These are phyloP conservation scores for Tribolium freemani DNA, from an alignment of 2,888 invertebrate genomes.

Conservation along the genomic window DNA sequence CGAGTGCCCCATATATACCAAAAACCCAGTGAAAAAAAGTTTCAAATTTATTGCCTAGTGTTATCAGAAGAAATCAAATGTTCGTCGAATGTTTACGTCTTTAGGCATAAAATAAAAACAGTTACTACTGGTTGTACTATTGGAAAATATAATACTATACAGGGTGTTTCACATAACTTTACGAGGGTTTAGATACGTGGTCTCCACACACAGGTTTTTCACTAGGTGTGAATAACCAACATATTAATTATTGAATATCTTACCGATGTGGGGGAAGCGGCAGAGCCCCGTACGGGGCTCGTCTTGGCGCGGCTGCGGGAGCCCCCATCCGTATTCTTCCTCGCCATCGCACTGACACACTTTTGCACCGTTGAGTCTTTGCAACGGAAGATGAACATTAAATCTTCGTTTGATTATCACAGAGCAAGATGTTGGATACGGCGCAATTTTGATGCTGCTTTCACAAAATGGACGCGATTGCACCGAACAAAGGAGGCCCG, in stretches of 20 bases:
- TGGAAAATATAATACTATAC: no score
- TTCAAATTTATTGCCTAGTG: no score
- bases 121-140: no score
- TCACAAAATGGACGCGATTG: constrained; percentile 66
- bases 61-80: no score
- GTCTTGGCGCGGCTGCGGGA: constrained; percentile 38
- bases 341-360: constrained; percentile 52
- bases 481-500: constrained; percentile 61
- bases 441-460: constrained; percentile 58
- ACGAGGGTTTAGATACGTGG: constrained; percentile 37
- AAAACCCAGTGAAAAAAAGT: no score
- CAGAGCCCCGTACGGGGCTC: constrained; percentile 43
- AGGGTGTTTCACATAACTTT: no score
- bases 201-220: no score
- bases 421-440: constrained; percentile 62
- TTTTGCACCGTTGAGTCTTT: constrained; percentile 22
- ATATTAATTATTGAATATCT: no score
- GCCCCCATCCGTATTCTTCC: constrained; percentile 52
- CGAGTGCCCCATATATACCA: no score
- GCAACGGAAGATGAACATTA: constrained; percentile 36
- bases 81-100: no score
- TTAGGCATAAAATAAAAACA: no score
- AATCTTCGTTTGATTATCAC: constrained; percentile 58
- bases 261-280: constrained; percentile 39
- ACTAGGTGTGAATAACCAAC: no score